Evolutionary conservation across 2,113 vertebrate species (phyloP).

Genomic region (Axis porcinus): DNA sequence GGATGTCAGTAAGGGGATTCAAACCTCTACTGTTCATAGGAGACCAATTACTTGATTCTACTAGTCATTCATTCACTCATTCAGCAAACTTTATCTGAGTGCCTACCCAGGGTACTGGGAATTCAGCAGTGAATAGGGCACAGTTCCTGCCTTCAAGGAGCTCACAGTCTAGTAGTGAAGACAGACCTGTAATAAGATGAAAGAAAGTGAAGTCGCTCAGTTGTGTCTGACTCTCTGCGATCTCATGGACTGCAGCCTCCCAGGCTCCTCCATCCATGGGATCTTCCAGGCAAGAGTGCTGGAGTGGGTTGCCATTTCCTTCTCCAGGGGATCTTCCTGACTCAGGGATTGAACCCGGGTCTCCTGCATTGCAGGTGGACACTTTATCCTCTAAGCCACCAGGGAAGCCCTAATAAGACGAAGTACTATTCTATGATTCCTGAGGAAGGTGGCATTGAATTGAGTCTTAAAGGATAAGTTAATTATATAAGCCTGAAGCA

Average conservation of each 20-base stretch:
- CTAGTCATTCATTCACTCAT: neutral
- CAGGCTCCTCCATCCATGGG: too few relatives aligned
- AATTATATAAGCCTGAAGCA: neutral
- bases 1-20: neutral
- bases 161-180: neutral
- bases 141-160: neutral
- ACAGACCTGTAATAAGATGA: neutral
- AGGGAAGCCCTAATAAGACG: neutral
- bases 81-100: neutral
- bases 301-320: too few relatives aligned
- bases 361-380: too few relatives aligned
- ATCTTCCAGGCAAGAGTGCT: too few relatives aligned
- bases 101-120: neutral
- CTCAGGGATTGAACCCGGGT: too few relatives aligned
- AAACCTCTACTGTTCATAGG: neutral
- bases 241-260: too few relatives aligned
- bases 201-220: too few relatives aligned
- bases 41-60: slow-evolving; percentile 9
- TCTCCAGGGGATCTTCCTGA: too few relatives aligned
- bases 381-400: too few relatives aligned
- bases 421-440: neutral
- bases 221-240: too few relatives aligned
- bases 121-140: neutral
- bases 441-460: neutral
- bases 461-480: neutral